Evolutionary conservation across 2,797 vertebrate genomes (phyloP).

Genomic region (Falco berigora): DNA sequence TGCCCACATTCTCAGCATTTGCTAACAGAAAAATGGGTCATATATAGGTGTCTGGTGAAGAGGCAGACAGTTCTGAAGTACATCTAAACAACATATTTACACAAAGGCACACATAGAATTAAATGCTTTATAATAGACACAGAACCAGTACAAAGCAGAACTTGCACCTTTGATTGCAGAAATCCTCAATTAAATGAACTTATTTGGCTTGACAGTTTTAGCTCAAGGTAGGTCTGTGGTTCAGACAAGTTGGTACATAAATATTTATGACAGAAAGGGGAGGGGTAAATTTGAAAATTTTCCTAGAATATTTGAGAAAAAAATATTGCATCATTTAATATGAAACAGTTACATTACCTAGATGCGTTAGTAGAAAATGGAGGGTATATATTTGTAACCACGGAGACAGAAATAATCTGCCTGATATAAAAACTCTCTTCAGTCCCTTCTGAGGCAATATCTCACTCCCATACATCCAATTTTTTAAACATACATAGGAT

Average conservation of each 20-base stretch:
- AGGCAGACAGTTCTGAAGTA: background rate
- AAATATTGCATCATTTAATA: conserved; percentile 29
- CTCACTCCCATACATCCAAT: background rate
- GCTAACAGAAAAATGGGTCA: background rate
- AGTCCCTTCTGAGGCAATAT: background rate
- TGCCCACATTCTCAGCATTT: background rate
- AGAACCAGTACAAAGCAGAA: background rate
- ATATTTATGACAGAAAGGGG: conserved; percentile 51
- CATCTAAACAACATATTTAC: background rate
- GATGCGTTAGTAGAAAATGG: conserved; percentile 37
- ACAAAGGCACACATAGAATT: background rate
- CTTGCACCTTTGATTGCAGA: background rate
- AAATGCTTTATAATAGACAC: background rate
- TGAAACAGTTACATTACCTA: conserved; percentile 22
- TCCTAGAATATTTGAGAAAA: conserved; percentile 51
- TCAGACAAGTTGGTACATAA: conserved; percentile 20
- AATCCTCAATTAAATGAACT: background rate
- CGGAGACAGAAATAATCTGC: background rate
- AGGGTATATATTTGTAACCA: conserved; percentile 21
- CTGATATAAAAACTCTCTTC: background rate
- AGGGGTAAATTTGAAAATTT: conserved; percentile 37
- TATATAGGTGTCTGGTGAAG: background rate
- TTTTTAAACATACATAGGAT: background rate
- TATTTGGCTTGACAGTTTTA: background rate
- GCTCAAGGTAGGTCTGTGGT: background rate